phyloP scores from a whole-genome alignment of 2,797 vertebrate species.

The Peromyscus eremicus region DNA sequence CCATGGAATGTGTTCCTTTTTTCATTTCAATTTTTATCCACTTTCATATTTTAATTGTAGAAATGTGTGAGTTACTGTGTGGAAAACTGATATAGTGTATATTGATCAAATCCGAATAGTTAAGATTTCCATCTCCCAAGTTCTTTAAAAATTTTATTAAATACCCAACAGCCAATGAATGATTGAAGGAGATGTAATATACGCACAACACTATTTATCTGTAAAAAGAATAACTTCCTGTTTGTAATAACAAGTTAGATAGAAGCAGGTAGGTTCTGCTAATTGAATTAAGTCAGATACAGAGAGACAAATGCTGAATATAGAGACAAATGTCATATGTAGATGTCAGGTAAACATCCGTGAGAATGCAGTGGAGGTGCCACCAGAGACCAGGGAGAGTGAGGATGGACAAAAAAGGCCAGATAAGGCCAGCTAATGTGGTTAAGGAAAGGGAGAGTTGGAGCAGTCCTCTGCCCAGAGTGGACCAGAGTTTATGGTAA shows the following conservation, averaged over 20 bases:
- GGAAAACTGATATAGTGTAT: not conserved
- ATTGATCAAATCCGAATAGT: not conserved
- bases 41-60: not conserved
- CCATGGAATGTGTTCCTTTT: not conserved
- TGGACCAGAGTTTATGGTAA: not conserved
- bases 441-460: not conserved
- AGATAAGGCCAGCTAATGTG: not conserved
- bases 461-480: too few species aligned
- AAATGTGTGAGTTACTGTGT: not conserved
- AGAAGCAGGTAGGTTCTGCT: not conserved
- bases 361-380: fast-evolving
- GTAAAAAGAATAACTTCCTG: not conserved
- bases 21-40: not conserved
- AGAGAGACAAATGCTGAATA: not conserved
- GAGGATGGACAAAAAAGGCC: not conserved
- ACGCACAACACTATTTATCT: not conserved
- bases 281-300: not conserved
- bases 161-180: not conserved
- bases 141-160: not conserved
- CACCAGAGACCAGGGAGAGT: too few species aligned
- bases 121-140: not conserved
- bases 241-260: too few species aligned
- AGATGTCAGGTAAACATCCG: not conserved
- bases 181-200: too few species aligned
- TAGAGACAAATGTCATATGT: too few species aligned